Percentiles rank a stretch among this genome's conserved stretches.
phyloP scores from a whole-genome alignment of 2,113 vertebrate genomes.

The Aphyosemion australe region DNA sequence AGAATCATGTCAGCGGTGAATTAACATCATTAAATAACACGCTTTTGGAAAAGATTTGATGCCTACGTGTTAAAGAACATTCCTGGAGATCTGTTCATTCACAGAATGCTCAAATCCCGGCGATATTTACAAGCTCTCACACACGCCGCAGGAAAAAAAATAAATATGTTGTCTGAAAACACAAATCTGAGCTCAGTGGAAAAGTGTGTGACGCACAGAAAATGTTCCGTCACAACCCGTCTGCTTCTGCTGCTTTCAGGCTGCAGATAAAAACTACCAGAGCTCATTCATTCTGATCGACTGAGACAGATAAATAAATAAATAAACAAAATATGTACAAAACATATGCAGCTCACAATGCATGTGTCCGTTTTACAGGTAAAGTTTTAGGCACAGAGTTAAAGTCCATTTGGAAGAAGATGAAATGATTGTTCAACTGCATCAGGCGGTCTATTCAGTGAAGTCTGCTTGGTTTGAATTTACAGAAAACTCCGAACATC shows the following conservation, averaged over 20 bases:
- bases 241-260: conserved; percentile 18
- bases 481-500: conserved; percentile 25
- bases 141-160: conserved; percentile 37
- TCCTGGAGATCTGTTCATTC: conserved; percentile 74
- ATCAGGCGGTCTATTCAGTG: conserved; percentile 75
- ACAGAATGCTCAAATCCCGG: conserved; percentile 73
- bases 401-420: conserved; percentile 83
- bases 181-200: conserved; percentile 50
- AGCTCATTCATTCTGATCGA: conserved; percentile 36
- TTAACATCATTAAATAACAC: conserved; percentile 49
- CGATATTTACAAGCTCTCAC: conserved; percentile 21
- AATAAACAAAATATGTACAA: conserved; percentile 77
- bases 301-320: conserved; percentile 45
- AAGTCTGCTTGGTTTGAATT: conserved; percentile 68
- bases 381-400: conserved; percentile 94
- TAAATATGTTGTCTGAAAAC: conserved; percentile 46
- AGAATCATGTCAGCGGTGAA: conserved; percentile 42
- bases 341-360: conserved; percentile 87
- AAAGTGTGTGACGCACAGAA: conserved; percentile 32
- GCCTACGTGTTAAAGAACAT: conserved; percentile 52
- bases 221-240: conserved; percentile 32
- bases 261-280: conserved; percentile 41
- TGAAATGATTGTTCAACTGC: conserved; percentile 91
- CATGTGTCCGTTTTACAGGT: conserved; percentile 85
- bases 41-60: conserved; percentile 46